Conservation (phyloP, 2,113 vertebrate genomes). For the Urocynchramus pylzowi region DNA sequence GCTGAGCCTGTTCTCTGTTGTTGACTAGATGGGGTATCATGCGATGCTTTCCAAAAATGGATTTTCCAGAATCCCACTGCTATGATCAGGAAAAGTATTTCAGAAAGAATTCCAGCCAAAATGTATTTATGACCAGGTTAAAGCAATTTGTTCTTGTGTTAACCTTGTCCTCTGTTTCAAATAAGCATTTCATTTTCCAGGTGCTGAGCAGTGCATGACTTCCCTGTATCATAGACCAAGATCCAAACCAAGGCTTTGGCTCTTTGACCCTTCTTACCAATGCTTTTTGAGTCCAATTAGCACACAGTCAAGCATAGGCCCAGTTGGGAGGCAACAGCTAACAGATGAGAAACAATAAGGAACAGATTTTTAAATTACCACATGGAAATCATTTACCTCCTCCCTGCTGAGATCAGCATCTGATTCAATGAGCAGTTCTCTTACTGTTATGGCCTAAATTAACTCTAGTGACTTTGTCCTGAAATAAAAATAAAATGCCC, state of each 20-base stretch:
- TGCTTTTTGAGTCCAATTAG: constrained; percentile 25
- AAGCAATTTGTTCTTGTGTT: background rate
- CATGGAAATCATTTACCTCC: constrained; percentile 32
- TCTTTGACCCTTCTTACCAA: background rate
- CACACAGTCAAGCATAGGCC: background rate
- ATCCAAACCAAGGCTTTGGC: background rate
- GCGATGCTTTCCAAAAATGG: background rate
- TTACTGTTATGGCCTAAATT: background rate
- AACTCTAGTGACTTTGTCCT: background rate
- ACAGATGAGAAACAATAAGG: constrained; percentile 41
- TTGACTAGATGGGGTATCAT: background rate
- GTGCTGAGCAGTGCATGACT: background rate
- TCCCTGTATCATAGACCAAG: background rate
- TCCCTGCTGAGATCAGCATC: constrained; percentile 4
- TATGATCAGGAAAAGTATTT: background rate
- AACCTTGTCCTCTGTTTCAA: background rate
- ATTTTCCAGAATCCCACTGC: background rate
- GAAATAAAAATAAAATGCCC: background rate
- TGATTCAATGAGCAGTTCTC: background rate
- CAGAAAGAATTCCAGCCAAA: background rate
- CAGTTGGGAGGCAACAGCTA: background rate
- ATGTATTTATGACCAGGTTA: background rate
- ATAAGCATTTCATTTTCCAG: background rate
- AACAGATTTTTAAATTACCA: constrained; percentile 52
- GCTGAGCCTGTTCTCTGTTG: background rate